Base-by-base conservation (phyloP, 2,888 invertebrate genomes). In the Drosophila multiciliata region DNA sequence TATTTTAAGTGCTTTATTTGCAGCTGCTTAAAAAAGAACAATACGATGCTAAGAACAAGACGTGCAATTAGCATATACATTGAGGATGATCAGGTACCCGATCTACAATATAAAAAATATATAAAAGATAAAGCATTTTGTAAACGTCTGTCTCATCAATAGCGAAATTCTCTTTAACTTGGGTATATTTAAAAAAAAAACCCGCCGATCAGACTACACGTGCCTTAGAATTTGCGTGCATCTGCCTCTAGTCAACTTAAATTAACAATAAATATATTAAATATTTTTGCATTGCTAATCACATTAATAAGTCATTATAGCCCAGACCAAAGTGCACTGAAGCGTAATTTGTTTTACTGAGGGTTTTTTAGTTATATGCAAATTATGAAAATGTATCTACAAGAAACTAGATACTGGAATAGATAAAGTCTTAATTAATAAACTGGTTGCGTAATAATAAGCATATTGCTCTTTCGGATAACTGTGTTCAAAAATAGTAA, bases 81-180 rank as follows among this genome's bases (percentile, higher is more conserved):
- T 68, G 86, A 86, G 15, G 78, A 84, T 66, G 80, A 80, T 35
- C 86, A 86, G 86, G 84, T 85, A 84, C 8, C 8, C 15, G 45
- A 45, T 23, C 26, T 4, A 45, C 15, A 15, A 68, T 4, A 45
- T 8, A 15, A 68, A 61, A 55, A 42, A 42, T n/a, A n/a, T n/a
- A 50, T 5, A 49, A 38, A 20, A 36, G 61, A 53, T 33, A 38
- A 45, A 52, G 55, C 58, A 62, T 60, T 32, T 53, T 77, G 73
- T 69, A 36, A 50, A 32, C 59, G 76, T 77, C 73, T 62, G n/a
- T 29, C 12, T 38, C 52, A 38, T 66, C 60, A 63, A 63, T 42
- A 45, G 12, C 55, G 5, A 42, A 32, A 11, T 17, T 50, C 36
- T 29, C 15, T 35, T 3, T 20, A 49, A 15, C 35, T 9, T 53